Percentiles rank a stretch among this genome's conserved stretches.
phyloP scores from a whole-genome alignment of 1,140 invertebrate genomes.

The Coptotermes formosanus region DNA sequence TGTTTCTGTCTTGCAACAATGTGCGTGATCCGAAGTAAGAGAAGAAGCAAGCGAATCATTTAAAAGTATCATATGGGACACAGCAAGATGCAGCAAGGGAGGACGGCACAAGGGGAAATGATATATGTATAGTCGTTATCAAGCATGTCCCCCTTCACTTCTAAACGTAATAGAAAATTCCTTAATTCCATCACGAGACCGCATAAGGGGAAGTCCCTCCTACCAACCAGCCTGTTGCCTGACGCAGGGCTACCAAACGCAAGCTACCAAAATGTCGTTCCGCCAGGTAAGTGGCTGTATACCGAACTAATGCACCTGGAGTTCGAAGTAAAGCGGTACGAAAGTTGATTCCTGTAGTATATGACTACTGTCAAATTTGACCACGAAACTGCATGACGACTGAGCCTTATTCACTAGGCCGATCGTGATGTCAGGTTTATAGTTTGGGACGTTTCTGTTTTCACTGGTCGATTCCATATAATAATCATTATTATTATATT shows the following conservation, averaged over 20 bases:
- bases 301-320: too few species aligned
- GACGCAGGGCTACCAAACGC: too few species aligned
- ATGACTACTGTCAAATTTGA: too few species aligned
- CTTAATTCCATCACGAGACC: conserved; percentile 5
- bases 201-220: neutral
- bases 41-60: neutral
- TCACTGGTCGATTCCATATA: too few species aligned
- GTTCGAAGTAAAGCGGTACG: too few species aligned
- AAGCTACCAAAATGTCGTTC: neutral
- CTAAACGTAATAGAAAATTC: conserved; percentile 19
- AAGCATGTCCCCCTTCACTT: neutral
- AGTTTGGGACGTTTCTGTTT: too few species aligned
- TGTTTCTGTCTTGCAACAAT: neutral
- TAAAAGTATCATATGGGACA: neutral
- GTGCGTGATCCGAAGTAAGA: neutral
- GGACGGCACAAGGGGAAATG: neutral
- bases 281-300: too few species aligned
- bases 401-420: too few species aligned
- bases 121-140: conserved; percentile 12
- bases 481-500: too few species aligned
- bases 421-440: too few species aligned
- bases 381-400: too few species aligned
- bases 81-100: neutral
- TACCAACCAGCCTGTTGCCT: neutral
- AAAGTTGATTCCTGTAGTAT: too few species aligned